These are phyloP conservation scores for Tryphoninae sp. DNA, from an alignment of 2,888 invertebrate genomes.

Conservation along the genomic window DNA sequence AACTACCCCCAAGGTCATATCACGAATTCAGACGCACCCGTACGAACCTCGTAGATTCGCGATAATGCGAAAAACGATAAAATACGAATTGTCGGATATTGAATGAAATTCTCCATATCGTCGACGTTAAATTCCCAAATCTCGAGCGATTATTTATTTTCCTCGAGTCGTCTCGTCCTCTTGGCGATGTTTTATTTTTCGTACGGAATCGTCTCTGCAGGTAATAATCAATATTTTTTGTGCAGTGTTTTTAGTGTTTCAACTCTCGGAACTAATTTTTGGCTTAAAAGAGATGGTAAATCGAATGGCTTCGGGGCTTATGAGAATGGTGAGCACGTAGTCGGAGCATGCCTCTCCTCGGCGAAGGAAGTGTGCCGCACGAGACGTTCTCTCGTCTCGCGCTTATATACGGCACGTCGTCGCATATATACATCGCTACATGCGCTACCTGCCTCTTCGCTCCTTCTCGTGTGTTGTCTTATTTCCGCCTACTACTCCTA, in stretches of 20 bases:
- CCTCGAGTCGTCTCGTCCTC: background rate
- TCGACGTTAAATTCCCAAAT: too few relatives aligned
- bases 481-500: constrained; percentile 25
- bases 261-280: constrained; percentile 36
- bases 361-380: constrained; percentile 34
- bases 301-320: constrained; percentile 17
- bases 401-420: constrained; percentile 51
- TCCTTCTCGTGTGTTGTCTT: constrained; percentile 19
- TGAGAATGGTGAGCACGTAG: constrained; percentile 51
- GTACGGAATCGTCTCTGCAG: background rate
- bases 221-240: background rate
- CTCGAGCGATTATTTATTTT: background rate
- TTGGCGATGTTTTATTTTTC: background rate
- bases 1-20: constrained; percentile 11
- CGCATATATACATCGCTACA: constrained; percentile 13
- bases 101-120: too few relatives aligned
- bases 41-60: background rate
- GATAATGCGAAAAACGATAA: background rate
- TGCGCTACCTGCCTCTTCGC: background rate
- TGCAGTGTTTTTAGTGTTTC: background rate
- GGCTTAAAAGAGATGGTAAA: constrained; percentile 24
- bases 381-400: constrained; percentile 45
- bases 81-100: background rate
- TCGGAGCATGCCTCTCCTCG: constrained; percentile 34
- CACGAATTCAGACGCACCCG: background rate